Percentiles rank a stretch among this genome's conserved stretches.
Conservation (phyloP, 1,140 invertebrate genomes). For the Drusus annulatus region DNA sequence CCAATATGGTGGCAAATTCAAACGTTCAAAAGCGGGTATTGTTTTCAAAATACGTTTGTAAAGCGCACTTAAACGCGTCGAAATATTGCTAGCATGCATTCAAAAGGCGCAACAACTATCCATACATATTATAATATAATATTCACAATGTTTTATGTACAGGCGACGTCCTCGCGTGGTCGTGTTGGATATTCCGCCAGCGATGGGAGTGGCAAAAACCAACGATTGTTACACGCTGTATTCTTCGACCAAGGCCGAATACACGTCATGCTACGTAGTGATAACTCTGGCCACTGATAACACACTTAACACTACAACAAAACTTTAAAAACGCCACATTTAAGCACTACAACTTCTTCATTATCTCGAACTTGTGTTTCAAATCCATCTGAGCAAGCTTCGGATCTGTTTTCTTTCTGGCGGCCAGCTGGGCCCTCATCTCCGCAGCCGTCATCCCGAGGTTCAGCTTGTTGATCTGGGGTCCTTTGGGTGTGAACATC, state of each 20-base stretch:
- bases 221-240: too few species aligned
- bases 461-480: slow-evolving; percentile 73
- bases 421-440: slow-evolving; percentile 86
- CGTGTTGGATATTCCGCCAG: background rate
- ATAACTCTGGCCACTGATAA: too few species aligned
- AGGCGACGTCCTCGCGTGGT: too few species aligned
- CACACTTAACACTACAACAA: slow-evolving; percentile 7
- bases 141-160: too few species aligned
- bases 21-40: too few species aligned
- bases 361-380: slow-evolving; percentile 93
- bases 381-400: slow-evolving; percentile 91
- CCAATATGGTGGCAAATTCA: too few species aligned
- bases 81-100: too few species aligned
- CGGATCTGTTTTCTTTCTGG: slow-evolving; percentile 89
- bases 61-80: too few species aligned
- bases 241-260: background rate
- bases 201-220: background rate
- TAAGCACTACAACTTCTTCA: slow-evolving; percentile 82
- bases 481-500: slow-evolving; percentile 47
- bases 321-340: background rate
- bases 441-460: slow-evolving; percentile 91
- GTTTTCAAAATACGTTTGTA: too few species aligned
- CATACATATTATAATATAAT: too few species aligned
- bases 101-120: too few species aligned
- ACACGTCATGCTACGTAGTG: background rate